Percentiles rank a stretch among this genome's conserved stretches.
phyloP scores from a whole-genome alignment of 1,140 invertebrate genomes.

The Amphibalanus amphitrite region DNA sequence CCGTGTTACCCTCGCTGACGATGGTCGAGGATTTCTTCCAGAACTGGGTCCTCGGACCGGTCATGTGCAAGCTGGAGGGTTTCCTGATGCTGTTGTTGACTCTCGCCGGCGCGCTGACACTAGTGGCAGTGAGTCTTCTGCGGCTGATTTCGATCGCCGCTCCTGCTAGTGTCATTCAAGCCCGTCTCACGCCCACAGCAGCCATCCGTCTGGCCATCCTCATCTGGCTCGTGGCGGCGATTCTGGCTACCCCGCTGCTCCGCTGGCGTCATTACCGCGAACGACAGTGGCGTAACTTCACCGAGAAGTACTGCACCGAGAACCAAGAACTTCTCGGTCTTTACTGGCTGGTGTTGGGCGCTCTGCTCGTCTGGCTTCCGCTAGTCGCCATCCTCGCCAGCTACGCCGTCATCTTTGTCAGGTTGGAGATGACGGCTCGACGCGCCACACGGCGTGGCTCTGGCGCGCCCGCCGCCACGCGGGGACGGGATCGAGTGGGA shows the following conservation, averaged over 20 bases:
- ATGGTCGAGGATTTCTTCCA: slow-evolving; percentile 49
- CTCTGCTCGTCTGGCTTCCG: background rate
- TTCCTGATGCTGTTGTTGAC: background rate
- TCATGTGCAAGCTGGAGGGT: slow-evolving; percentile 33
- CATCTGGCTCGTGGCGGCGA: background rate
- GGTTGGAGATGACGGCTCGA: background rate
- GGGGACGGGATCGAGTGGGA: background rate
- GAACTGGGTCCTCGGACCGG: slow-evolving; percentile 46
- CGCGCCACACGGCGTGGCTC: too few relatives aligned
- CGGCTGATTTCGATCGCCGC: background rate
- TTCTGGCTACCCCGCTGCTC: background rate
- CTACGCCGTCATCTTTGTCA: background rate
- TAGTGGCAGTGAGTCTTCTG: background rate
- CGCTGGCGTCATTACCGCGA: background rate
- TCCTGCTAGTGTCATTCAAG: too few relatives aligned
- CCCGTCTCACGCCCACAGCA: background rate
- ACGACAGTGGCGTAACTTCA: background rate
- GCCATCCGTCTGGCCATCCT: background rate
- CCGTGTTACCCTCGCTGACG: slow-evolving; percentile 37
- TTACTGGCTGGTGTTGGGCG: background rate
- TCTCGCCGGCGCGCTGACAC: background rate
- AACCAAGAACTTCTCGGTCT: background rate
- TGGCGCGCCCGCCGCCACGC: too few relatives aligned
- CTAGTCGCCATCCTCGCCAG: background rate
- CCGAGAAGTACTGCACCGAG: background rate